Percentiles rank a stretch among this genome's conserved stretches.
These are phyloP conservation scores for Sebastes kiyomatsui DNA, from an alignment of 2,797 vertebrate species.

Conservation along the genomic window DNA sequence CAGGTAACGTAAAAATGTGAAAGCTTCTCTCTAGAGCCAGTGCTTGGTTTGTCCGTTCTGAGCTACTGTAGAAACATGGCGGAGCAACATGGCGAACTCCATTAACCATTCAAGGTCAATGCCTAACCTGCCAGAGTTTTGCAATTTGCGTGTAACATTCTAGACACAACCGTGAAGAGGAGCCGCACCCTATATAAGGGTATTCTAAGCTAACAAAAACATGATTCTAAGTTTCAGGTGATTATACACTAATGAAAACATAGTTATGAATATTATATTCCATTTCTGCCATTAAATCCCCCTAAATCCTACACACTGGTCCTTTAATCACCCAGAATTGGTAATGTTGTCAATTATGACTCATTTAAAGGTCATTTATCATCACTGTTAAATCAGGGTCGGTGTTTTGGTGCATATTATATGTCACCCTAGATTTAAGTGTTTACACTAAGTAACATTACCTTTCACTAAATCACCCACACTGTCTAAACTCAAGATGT, in stretches of 20 bases:
- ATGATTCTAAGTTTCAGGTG: background rate
- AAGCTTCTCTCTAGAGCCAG: background rate
- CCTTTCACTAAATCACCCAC: conserved; percentile 1
- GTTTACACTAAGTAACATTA: background rate
- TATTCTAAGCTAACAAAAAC: background rate
- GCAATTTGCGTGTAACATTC: too few relatives aligned
- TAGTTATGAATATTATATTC: background rate
- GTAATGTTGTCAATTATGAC: background rate
- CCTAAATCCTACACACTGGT: background rate
- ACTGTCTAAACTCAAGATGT: conserved; percentile 1
- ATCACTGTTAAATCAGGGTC: background rate
- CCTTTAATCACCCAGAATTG: background rate
- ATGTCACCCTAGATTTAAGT: background rate
- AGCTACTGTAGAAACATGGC: background rate
- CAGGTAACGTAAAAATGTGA: background rate
- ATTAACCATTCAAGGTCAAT: background rate
- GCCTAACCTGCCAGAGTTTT: background rate
- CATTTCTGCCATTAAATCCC: background rate
- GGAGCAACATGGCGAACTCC: background rate
- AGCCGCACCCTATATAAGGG: background rate
- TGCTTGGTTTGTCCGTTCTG: background rate
- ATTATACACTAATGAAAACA: background rate
- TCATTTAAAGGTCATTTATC: conserved; percentile 33
- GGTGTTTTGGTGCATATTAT: background rate
- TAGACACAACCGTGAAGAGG: too few relatives aligned